Conservation (phyloP, 2,797 vertebrate genomes). For the Acanthiza pusilla region DNA sequence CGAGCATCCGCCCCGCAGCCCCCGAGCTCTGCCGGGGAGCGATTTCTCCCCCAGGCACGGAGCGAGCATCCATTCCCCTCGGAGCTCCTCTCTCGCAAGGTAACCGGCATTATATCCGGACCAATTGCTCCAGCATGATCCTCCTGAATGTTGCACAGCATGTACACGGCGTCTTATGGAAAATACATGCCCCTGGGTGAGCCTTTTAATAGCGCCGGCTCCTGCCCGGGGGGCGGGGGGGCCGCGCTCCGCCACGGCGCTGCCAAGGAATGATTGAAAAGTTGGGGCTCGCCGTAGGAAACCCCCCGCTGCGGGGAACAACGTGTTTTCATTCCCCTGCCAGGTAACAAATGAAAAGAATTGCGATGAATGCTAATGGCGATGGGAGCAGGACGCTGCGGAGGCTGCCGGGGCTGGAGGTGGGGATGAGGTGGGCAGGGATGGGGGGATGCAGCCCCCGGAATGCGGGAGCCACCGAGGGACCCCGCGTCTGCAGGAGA, state of each 20-base stretch:
- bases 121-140: constrained; percentile 61
- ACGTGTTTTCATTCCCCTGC: constrained; percentile 48
- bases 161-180: constrained; percentile 50
- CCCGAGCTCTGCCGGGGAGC: neutral
- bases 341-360: constrained; percentile 56
- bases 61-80: neutral
- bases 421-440: neutral
- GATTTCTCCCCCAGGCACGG: neutral
- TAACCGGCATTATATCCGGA: constrained; percentile 57
- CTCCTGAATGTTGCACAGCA: constrained; percentile 58
- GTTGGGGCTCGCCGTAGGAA: constrained; percentile 48
- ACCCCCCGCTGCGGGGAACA: constrained; percentile 30
- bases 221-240: constrained; percentile 8
- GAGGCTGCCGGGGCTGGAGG: neutral
- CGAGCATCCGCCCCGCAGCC: neutral
- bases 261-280: constrained; percentile 46
- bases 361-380: constrained; percentile 44
- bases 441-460: neutral
- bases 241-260: neutral
- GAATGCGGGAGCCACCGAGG: neutral
- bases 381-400: neutral
- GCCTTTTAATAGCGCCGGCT: constrained; percentile 47
- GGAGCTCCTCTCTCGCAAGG: constrained; percentile 39
- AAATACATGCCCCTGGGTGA: constrained; percentile 54
- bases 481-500: rapidly evolving